Percentiles rank a stretch among this genome's conserved stretches.
Evolutionary conservation across 2,888 invertebrate species (phyloP).

Genomic region (Lithophane semibrunnea): DNA sequence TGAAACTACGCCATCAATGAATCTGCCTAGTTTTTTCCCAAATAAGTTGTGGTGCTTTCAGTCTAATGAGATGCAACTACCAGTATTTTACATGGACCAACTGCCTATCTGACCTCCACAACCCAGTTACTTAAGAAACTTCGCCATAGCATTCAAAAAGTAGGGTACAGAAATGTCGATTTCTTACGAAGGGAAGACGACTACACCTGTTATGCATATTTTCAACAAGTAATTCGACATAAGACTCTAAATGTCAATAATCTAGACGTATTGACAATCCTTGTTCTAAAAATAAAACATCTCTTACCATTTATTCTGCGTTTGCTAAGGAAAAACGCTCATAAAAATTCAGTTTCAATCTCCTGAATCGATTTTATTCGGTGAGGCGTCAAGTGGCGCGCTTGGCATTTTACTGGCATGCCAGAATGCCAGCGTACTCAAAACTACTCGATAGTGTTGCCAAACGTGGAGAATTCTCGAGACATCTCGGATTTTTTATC

Average conservation of each 20-base stretch:
- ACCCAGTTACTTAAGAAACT: not conserved
- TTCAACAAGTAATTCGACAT: not conserved
- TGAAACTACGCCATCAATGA: not conserved
- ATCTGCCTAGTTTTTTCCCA: too few species aligned
- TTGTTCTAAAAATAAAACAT: constrained; percentile 27
- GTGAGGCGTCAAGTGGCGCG: constrained; percentile 38
- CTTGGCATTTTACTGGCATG: constrained; percentile 39
- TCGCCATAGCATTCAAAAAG: not conserved
- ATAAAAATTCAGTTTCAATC: constrained; percentile 30
- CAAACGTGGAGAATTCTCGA: constrained; percentile 31
- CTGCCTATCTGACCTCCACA: too few species aligned
- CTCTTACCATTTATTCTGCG: not conserved
- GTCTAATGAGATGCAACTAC: too few species aligned
- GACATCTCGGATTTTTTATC: constrained; percentile 8
- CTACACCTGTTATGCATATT: not conserved
- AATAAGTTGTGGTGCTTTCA: too few species aligned
- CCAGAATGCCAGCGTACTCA: constrained; percentile 24
- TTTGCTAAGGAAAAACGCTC: constrained; percentile 16
- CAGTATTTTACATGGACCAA: too few species aligned
- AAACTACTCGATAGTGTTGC: constrained; percentile 38
- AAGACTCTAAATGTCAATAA: not conserved
- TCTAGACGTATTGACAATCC: not conserved
- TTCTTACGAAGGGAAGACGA: not conserved
- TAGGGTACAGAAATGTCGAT: too few species aligned
- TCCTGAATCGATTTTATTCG: constrained; percentile 51